These are phyloP conservation scores for Amphiprion ocellaris DNA, from an alignment of 2,113 vertebrate genomes.

Conservation along the genomic window DNA sequence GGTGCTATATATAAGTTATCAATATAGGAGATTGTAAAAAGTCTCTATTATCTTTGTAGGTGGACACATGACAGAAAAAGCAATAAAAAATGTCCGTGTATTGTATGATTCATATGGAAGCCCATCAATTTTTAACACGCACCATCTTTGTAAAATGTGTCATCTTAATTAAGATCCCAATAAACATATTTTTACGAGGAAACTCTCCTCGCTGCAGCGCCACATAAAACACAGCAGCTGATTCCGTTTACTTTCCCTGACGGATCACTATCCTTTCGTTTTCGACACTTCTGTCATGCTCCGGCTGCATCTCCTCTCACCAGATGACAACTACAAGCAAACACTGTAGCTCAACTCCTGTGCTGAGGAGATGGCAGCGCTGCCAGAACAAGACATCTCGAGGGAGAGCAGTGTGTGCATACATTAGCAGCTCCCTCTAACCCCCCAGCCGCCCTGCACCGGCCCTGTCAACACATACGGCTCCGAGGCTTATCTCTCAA, in stretches of 20 bases:
- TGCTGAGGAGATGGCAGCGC: constrained; percentile 27
- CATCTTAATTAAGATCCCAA: neutral
- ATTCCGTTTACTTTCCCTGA: neutral
- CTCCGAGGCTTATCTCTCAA: constrained; percentile 60
- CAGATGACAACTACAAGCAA: constrained; percentile 34
- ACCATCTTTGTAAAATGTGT: too few species aligned
- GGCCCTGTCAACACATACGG: constrained; percentile 43
- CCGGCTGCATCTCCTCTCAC: neutral
- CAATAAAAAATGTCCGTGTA: too few species aligned
- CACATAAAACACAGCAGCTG: neutral
- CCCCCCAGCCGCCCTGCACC: neutral
- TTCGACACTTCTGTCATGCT: neutral
- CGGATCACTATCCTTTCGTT: neutral
- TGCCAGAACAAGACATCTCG: constrained; percentile 28
- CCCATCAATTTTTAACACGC: too few species aligned
- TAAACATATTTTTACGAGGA: neutral
- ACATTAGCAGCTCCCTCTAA: constrained; percentile 13
- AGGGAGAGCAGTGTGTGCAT: constrained; percentile 43
- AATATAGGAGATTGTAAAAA: too few species aligned
- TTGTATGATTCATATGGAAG: too few species aligned
- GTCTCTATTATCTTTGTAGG: too few species aligned
- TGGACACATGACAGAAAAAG: too few species aligned
- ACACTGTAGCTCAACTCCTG: constrained; percentile 16
- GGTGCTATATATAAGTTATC: too few species aligned
- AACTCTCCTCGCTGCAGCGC: neutral